These are phyloP conservation scores for Gila robusta DNA, from an alignment of 2,797 vertebrate genomes.

Conservation along the genomic window DNA sequence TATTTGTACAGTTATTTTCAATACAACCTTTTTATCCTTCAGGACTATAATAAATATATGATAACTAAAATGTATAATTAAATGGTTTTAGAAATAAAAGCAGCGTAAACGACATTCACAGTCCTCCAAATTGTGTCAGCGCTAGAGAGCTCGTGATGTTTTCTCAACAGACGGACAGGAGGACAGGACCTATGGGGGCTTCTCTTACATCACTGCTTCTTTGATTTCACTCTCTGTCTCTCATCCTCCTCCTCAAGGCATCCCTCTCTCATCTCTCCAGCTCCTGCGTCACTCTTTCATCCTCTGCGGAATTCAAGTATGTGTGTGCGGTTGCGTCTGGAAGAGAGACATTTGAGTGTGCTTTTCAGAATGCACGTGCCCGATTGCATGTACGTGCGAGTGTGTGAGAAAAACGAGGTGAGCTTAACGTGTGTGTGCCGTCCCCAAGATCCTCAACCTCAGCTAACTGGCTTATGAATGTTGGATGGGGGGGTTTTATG, in stretches of 20 bases:
- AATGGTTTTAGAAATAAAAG: not conserved
- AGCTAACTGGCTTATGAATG: constrained; percentile 81
- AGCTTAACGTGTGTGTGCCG: constrained; percentile 40
- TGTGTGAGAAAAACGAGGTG: constrained; percentile 15
- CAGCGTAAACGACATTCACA: constrained; percentile 7
- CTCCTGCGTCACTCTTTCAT: constrained; percentile 54
- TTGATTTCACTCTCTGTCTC: constrained; percentile 54
- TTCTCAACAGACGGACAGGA: constrained; percentile 48
- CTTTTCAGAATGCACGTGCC: constrained; percentile 23
- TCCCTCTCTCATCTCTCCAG: constrained; percentile 53
- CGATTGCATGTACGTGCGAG: constrained; percentile 5
- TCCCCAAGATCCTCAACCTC: constrained; percentile 72
- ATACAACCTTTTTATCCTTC: not conserved
- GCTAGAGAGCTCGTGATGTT: not conserved
- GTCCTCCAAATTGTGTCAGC: constrained; percentile 48
- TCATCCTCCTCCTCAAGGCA: constrained; percentile 48
- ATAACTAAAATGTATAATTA: not conserved
- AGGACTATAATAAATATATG: not conserved
- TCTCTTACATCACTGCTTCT: constrained; percentile 48
- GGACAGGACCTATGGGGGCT: constrained; percentile 37
- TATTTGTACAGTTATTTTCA: not conserved
- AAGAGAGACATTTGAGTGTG: constrained; percentile 15
- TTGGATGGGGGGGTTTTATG: constrained; percentile 79
- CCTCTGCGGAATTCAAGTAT: constrained; percentile 45
- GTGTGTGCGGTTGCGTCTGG: constrained; percentile 19